Evolutionary conservation across 2,888 invertebrate genomes (phyloP).

Genomic region (Cephus runcator): DNA sequence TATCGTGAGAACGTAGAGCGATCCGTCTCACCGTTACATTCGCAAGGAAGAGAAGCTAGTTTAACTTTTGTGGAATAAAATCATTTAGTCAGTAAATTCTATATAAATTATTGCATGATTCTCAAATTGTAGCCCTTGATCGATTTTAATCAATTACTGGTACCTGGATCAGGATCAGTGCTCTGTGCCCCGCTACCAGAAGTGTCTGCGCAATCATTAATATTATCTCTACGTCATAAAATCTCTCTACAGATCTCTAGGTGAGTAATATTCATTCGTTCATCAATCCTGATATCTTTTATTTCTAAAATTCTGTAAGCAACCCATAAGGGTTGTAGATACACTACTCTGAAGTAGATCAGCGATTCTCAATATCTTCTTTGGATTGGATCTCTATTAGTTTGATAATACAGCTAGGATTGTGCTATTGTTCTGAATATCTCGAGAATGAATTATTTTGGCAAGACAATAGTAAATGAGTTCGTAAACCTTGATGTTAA

Average conservation of each 20-base stretch:
- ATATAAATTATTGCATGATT: not conserved
- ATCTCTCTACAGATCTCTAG: not conserved
- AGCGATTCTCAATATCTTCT: not conserved
- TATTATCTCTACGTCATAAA: not conserved
- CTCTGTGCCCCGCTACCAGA: not conserved
- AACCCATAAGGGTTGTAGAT: not conserved
- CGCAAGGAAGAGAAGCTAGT: constrained; percentile 11
- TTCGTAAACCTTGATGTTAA: not conserved
- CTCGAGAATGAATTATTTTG: not conserved
- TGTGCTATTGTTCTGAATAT: not conserved
- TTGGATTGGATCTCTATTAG: not conserved
- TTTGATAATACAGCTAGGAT: not conserved
- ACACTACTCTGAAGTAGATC: not conserved
- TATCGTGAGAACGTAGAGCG: constrained; percentile 19
- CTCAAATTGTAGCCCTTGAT: not conserved
- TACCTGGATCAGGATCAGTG: not conserved
- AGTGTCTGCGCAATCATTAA: not conserved
- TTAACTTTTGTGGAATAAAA: not conserved
- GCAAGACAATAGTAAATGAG: not conserved
- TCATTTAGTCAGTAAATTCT: not conserved
- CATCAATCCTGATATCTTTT: not conserved
- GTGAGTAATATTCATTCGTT: not conserved
- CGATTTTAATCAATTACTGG: not conserved
- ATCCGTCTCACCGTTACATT: constrained; percentile 22
- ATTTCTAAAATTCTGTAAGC: not conserved